phyloP scores from a whole-genome alignment of 2,888 invertebrate genomes.

The Acronicta alni region DNA sequence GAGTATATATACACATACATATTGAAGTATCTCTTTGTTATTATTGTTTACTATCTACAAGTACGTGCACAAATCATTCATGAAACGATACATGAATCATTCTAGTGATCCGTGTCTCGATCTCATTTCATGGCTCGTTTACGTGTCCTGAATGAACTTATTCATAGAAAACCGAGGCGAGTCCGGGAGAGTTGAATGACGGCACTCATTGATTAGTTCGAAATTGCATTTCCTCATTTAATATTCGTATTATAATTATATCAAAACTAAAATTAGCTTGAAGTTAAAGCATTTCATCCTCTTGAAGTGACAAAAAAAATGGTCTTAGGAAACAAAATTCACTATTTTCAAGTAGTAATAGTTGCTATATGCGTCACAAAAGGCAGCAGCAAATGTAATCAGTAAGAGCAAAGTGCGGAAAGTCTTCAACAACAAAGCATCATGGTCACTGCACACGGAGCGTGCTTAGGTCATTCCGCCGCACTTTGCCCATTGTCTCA shows the following conservation, averaged over 20 bases:
- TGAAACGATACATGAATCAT: slow-evolving; percentile 17
- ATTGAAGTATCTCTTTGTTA: slow-evolving; percentile 1
- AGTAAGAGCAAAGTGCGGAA: slow-evolving; percentile 39
- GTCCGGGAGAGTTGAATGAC: slow-evolving; percentile 14
- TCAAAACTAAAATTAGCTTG: background rate
- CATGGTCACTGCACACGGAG: slow-evolving; percentile 49
- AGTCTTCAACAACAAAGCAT: slow-evolving; percentile 27
- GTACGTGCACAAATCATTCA: slow-evolving; percentile 24
- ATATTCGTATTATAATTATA: too few species aligned
- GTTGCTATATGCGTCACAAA: slow-evolving; percentile 17
- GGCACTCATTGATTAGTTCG: slow-evolving; percentile 18
- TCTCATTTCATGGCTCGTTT: slow-evolving; percentile 15
- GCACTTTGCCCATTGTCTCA: slow-evolving; percentile 71
- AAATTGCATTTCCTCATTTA: slow-evolving; percentile 17
- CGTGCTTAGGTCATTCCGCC: slow-evolving; percentile 61
- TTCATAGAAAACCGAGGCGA: slow-evolving; percentile 2
- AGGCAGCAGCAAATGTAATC: slow-evolving; percentile 26
- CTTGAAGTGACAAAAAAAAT: background rate
- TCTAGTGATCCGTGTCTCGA: slow-evolving; percentile 12
- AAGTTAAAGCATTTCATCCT: background rate
- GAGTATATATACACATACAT: too few species aligned
- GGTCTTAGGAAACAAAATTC: slow-evolving; percentile 2
- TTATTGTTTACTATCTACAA: slow-evolving; percentile 20
- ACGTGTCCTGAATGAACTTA: slow-evolving; percentile 22
- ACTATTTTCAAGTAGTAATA: slow-evolving; percentile 1